phyloP scores from a whole-genome alignment of 1,140 invertebrate genomes.

The Atta colombica region DNA sequence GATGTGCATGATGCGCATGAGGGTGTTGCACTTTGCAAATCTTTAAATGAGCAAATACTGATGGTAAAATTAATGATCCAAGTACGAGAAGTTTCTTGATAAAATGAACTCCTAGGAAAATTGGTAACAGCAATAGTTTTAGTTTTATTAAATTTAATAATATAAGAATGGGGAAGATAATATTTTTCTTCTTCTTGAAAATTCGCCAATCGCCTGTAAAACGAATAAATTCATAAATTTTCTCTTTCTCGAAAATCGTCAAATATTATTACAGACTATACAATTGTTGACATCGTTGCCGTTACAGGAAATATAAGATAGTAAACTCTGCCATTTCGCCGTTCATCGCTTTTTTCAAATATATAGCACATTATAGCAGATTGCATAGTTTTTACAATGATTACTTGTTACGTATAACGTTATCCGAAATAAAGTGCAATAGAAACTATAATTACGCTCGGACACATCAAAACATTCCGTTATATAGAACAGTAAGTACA shows the following conservation, averaged over 20 bases:
- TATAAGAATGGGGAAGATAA: constrained; percentile 89
- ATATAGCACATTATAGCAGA: constrained; percentile 14
- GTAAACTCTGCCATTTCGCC: constrained; percentile 24
- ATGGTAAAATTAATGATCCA: constrained; percentile 88
- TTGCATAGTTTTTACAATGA: constrained; percentile 30
- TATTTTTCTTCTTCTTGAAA: constrained; percentile 88
- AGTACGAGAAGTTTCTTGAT: constrained; percentile 90
- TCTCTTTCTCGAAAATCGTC: background rate
- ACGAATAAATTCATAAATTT: constrained; percentile 9
- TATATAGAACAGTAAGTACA: constrained; percentile 31
- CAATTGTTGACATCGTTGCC: constrained; percentile 28
- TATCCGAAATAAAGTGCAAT: constrained; percentile 49
- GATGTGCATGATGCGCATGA: constrained; percentile 70
- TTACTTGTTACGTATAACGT: constrained; percentile 55
- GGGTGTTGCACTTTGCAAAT: constrained; percentile 87
- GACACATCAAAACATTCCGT: constrained; percentile 30
- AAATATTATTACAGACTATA: background rate
- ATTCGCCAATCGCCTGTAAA: constrained; percentile 78
- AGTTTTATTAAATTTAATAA: constrained; percentile 89
- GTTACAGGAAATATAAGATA: constrained; percentile 44
- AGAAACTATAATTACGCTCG: constrained; percentile 11
- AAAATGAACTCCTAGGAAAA: constrained; percentile 89
- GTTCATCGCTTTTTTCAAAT: constrained; percentile 36
- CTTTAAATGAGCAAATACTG: constrained; percentile 88
- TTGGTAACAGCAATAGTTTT: constrained; percentile 88